A percentile compares a stretch with the other conserved stretches of the same genome.
phyloP scores from a whole-genome alignment of 2,888 invertebrate genomes.

The Melangyna quadrimaculata region DNA sequence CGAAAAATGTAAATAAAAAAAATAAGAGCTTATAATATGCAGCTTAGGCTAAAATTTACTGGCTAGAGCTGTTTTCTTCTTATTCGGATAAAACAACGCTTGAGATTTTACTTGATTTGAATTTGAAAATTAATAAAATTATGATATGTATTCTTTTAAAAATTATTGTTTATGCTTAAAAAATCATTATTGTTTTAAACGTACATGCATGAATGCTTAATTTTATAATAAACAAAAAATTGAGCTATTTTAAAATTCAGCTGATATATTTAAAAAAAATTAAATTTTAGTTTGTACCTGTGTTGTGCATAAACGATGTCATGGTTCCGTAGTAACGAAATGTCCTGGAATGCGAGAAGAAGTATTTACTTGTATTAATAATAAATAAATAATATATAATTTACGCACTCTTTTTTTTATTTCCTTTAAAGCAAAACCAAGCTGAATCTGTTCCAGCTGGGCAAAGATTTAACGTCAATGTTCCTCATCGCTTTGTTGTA shows the following conservation, averaged over 20 bases:
- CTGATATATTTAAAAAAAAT: neutral
- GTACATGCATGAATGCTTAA: neutral
- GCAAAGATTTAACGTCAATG: conserved; percentile 97
- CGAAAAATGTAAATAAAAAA: no score
- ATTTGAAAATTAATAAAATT: no score
- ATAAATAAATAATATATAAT: neutral
- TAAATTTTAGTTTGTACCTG: conserved; percentile 94
- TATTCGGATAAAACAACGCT: no score
- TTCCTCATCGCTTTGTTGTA: conserved; percentile 97
- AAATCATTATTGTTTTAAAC: neutral
- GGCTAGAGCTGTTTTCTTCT: no score
- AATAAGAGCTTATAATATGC: no score
- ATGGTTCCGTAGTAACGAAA: conserved; percentile 97
- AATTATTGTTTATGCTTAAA: neutral
- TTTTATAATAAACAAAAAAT: neutral
- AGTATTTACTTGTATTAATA: conserved; percentile 79
- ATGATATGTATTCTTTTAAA: neutral
- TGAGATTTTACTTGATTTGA: no score
- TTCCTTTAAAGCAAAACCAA: conserved; percentile 80
- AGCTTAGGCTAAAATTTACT: no score
- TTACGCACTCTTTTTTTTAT: neutral
- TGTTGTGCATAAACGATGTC: conserved; percentile 99
- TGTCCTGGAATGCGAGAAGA: conserved; percentile 98
- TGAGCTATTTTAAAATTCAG: neutral
- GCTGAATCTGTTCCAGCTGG: conserved; percentile 85